Conservation (phyloP, 1,140 invertebrate species). For the Asbolus verrucosus region DNA sequence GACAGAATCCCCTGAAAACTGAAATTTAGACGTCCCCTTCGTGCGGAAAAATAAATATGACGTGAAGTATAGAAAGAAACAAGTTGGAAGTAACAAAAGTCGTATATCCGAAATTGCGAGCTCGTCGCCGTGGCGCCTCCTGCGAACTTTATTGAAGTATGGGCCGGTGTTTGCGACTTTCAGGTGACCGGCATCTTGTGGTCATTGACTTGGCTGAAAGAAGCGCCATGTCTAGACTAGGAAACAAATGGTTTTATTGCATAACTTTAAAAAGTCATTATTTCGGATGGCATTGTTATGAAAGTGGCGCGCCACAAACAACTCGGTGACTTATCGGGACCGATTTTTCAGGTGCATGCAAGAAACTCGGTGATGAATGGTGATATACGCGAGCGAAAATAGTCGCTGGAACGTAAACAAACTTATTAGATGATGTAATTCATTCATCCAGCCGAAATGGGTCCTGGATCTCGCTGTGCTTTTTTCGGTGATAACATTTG, state of each 20-base stretch:
- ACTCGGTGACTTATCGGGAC: conserved; percentile 21
- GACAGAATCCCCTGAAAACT: conserved; percentile 5
- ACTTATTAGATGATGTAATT: conserved; percentile 21
- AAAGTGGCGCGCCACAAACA: conserved; percentile 21
- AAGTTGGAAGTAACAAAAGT: conserved; percentile 26
- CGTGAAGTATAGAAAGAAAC: conserved; percentile 30
- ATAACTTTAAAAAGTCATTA: conserved; percentile 39
- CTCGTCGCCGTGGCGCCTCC: conserved; percentile 42
- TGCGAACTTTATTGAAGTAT: conserved; percentile 50
- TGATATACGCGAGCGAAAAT: conserved; percentile 38
- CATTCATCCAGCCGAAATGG: conserved; percentile 20
- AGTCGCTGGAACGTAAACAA: conserved; percentile 13
- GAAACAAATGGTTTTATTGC: conserved; percentile 46
- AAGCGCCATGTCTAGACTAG: conserved; percentile 47
- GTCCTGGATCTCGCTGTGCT: not conserved
- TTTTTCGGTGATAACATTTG: conserved; percentile 18
- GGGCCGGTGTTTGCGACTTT: conserved; percentile 52
- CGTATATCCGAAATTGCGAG: conserved; percentile 30
- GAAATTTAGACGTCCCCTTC: not conserved
- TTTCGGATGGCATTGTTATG: conserved; percentile 22
- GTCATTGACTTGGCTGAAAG: conserved; percentile 49
- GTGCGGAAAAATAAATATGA: conserved; percentile 43
- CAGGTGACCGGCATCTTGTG: conserved; percentile 51
- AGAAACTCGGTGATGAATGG: conserved; percentile 19
- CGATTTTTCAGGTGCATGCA: conserved; percentile 25